Conservation (phyloP, 2,888 invertebrate species). For the Sussaba pulchella region DNA sequence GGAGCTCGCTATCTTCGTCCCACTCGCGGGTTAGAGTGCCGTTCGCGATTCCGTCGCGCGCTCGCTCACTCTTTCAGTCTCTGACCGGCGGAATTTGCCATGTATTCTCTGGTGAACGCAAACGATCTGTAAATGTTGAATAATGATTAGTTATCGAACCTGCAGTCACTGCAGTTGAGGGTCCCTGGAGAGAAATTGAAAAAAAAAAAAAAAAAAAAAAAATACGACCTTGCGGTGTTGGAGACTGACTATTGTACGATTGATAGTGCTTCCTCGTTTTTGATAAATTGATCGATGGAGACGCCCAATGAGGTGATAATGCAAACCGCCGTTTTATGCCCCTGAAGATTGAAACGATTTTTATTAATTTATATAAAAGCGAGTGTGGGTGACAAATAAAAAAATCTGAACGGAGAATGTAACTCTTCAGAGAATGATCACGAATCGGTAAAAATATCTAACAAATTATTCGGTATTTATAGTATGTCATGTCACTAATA, state of each 20-base stretch:
- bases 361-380: too few relatives aligned
- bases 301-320: neutral
- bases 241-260: constrained; percentile 6
- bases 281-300: neutral
- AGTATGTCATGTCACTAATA: too few relatives aligned
- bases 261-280: constrained; percentile 4
- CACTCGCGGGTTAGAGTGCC: constrained; percentile 22
- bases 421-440: too few relatives aligned
- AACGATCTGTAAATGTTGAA: constrained; percentile 65
- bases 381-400: too few relatives aligned
- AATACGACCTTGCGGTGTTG: constrained; percentile 6
- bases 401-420: too few relatives aligned
- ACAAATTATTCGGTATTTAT: too few relatives aligned
- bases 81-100: constrained; percentile 6
- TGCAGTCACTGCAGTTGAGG: constrained; percentile 22
- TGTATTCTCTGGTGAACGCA: constrained; percentile 44
- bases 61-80: constrained; percentile 22
- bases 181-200: constrained; percentile 21
- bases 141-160: constrained; percentile 62
- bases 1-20: constrained; percentile 30
- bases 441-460: too few relatives aligned
- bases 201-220: too few relatives aligned
- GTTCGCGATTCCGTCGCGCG: constrained; percentile 57
- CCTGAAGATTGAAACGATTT: too few relatives aligned
- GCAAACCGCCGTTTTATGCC: neutral